Base-by-base conservation (phyloP, 2,113 vertebrate genomes). In the Clarias gariepinus region DNA sequence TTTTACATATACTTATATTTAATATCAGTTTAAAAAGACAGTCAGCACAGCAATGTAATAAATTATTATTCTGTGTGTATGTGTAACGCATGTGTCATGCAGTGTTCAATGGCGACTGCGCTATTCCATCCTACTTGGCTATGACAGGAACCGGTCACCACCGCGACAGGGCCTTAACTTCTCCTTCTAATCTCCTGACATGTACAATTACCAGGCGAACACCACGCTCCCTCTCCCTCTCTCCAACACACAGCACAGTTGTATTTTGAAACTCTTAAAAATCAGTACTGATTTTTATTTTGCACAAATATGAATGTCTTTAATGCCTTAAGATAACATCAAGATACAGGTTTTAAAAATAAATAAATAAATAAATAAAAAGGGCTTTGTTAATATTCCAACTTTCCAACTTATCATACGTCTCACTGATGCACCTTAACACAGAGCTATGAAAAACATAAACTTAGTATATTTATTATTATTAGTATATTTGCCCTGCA, bases 131-230 rank as follows among this genome's bases (percentile, higher is more conserved):
- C 13, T 57, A 30, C 94, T 94, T 93, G 93, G 90, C 91, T 93
- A 85, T 93, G 92, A 94, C 93, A 93, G 92, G 90, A 91, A 90
- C 92, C 92, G 92, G 91, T 92, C 91, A 88, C 83, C 86, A 92
- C 86, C 88, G 91, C 88, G 91, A 92, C 91, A 93, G 52, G 55
- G 87, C 63, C 33, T 63, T 9, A 74, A 85, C 87, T 87, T 76
- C 61, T 68, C 85, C 58, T 52, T 78, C 87, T 82, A 77, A 79
- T 88, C 84, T 87, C 89, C 91, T 93, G 94, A 95, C 94, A 93
- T 93, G 93, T 89, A 90, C 94, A 95, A 94, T 95, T 95, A 95
- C 89, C 88, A 93, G 91, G 90, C 91, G 93, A 93, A 93, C 92
- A 41, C 69, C 69, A 25, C 71, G 4, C 36, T 28, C 8, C n/a